A percentile compares a stretch with the other conserved stretches of the same genome.
These are phyloP conservation scores for Daktulosphaira vitifoliae DNA, from an alignment of 1,140 invertebrate species.

Conservation along the genomic window DNA sequence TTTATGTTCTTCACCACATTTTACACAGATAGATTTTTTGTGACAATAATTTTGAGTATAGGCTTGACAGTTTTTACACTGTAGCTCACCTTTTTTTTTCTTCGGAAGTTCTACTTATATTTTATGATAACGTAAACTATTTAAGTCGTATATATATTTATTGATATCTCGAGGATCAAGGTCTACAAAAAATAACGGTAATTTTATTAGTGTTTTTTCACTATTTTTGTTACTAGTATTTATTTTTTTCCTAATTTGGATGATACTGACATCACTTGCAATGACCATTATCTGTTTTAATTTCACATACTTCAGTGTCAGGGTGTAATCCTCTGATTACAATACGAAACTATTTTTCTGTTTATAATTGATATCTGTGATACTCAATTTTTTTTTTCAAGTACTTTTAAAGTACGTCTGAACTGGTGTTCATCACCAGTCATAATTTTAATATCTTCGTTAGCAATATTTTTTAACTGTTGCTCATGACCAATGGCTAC, in stretches of 20 bases:
- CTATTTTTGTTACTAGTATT: conserved; percentile 4
- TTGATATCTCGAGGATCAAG: conserved; percentile 18
- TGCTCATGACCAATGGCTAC: too few relatives aligned
- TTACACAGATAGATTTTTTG: background rate
- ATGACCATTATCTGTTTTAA: conserved; percentile 36
- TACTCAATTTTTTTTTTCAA: conserved; percentile 22
- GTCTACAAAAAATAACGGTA: conserved; percentile 23
- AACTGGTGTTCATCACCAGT: background rate
- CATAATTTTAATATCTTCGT: background rate
- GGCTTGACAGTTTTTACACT: conserved; percentile 19
- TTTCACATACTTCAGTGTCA: conserved; percentile 38
- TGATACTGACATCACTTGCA: background rate
- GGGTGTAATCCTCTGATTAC: conserved; percentile 41
- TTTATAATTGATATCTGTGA: conserved; percentile 42
- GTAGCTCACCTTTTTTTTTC: background rate
- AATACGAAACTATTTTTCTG: conserved; percentile 41
- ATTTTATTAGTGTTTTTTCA: background rate
- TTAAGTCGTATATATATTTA: conserved; percentile 26
- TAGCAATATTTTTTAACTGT: background rate
- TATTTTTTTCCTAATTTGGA: too few relatives aligned
- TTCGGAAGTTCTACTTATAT: conserved; percentile 22
- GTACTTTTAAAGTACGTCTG: background rate
- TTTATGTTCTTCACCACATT: conserved; percentile 6
- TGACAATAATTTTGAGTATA: conserved; percentile 30
- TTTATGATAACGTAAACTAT: background rate